Conservation (phyloP, 2,113 vertebrate genomes). For the Protobothrops flavoviridis region DNA sequence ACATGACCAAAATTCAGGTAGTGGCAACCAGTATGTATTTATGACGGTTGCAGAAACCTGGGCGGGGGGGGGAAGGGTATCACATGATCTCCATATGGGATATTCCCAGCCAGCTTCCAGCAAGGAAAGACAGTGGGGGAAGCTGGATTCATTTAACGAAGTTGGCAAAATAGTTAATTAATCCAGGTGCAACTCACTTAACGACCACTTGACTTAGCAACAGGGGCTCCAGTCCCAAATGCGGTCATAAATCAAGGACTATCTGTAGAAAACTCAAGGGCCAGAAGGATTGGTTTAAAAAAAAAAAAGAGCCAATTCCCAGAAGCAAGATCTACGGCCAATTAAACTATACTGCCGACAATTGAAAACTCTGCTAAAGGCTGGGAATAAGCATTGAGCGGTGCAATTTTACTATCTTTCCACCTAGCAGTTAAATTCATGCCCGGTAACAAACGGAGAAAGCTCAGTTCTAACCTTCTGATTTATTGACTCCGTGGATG, state of each 20-base stretch:
- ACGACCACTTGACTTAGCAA: not conserved
- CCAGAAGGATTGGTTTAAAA: not conserved
- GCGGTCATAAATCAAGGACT: not conserved
- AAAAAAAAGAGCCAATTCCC: not conserved
- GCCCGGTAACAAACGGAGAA: not conserved
- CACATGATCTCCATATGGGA: too few relatives aligned
- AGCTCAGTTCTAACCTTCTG: not conserved
- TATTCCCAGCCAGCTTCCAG: too few relatives aligned
- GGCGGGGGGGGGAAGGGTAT: too few relatives aligned
- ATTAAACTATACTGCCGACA: not conserved
- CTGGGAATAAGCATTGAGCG: not conserved
- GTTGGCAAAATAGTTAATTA: not conserved
- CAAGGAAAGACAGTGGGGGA: too few relatives aligned
- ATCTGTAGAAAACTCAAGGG: not conserved
- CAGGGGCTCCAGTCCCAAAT: not conserved
- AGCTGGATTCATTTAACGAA: too few relatives aligned
- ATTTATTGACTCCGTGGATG: not conserved
- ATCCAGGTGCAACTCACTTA: not conserved
- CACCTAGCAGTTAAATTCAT: not conserved
- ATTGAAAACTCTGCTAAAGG: not conserved
- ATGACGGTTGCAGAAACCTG: too few relatives aligned
- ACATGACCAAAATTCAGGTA: too few relatives aligned
- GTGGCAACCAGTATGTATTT: too few relatives aligned
- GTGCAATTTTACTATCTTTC: not conserved
- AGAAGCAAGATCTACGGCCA: not conserved